These are phyloP conservation scores for Lasioglossum baleicum DNA, from an alignment of 1,140 invertebrate genomes.

Conservation along the genomic window DNA sequence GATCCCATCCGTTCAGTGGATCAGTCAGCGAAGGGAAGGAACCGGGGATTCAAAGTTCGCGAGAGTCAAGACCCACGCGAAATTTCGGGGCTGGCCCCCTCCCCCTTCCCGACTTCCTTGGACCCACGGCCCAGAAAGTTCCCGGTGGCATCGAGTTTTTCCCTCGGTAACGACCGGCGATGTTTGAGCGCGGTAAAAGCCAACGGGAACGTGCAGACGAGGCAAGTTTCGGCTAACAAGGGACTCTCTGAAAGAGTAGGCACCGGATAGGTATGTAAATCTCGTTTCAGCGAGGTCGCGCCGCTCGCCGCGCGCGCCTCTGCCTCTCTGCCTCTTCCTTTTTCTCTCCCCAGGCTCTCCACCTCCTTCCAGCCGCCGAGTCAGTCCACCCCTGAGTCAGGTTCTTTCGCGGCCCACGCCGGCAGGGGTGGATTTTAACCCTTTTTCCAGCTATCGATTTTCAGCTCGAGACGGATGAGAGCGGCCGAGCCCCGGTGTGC, in stretches of 20 bases:
- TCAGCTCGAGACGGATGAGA: conserved; percentile 75
- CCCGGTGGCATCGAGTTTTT: conserved; percentile 55
- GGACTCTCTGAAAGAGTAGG: conserved; percentile 66
- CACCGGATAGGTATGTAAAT: conserved; percentile 73
- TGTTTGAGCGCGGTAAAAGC: conserved; percentile 68
- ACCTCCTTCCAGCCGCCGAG: conserved; percentile 39
- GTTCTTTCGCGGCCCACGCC: conserved; percentile 68
- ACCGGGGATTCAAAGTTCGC: not conserved
- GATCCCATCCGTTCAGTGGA: no score
- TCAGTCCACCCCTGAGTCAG: conserved; percentile 60
- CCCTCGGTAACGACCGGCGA: conserved; percentile 66
- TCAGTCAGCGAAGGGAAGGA: not conserved
- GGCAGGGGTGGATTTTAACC: conserved; percentile 75
- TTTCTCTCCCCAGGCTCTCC: conserved; percentile 30
- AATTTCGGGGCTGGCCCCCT: conserved; percentile 18
- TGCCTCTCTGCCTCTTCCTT: conserved; percentile 16
- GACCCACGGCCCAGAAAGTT: conserved; percentile 43
- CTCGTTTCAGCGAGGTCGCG: conserved; percentile 65
- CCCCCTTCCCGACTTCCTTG: conserved; percentile 5
- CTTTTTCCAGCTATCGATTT: conserved; percentile 79
- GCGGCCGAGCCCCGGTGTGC: conserved; percentile 63
- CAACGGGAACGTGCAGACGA: conserved; percentile 69
- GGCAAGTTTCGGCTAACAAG: conserved; percentile 76
- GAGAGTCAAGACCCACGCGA: not conserved
- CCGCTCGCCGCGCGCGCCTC: conserved; percentile 29